A percentile compares a stretch with the other conserved stretches of the same genome.
These are phyloP conservation scores for Otolemur garnettii DNA, from an alignment of 2,113 vertebrate genomes.

Conservation along the genomic window DNA sequence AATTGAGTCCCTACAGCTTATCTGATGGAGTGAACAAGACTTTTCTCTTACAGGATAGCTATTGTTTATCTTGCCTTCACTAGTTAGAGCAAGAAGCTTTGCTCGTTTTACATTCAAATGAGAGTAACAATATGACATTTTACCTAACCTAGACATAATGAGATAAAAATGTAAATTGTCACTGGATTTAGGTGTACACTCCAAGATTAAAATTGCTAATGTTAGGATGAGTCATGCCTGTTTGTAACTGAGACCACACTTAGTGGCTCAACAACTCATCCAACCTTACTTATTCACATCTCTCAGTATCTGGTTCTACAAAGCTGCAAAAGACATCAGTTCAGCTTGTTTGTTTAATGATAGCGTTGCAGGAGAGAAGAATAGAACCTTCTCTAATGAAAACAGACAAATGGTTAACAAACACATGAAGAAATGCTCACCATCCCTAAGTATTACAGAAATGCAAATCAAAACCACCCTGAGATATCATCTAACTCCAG, in stretches of 20 bases:
- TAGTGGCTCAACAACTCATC: background rate
- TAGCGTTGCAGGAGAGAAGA: background rate
- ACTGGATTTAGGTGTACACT: background rate
- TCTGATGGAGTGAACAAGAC: constrained; percentile 74
- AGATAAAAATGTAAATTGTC: background rate
- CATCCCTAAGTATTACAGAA: too few relatives aligned
- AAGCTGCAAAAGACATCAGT: background rate
- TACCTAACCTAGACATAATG: constrained; percentile 10
- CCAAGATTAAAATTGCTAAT: constrained; percentile 6
- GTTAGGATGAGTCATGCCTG: background rate
- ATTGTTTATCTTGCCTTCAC: constrained; percentile 65
- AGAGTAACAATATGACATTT: constrained; percentile 1
- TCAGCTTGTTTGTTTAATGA: background rate
- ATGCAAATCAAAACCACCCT: too few relatives aligned
- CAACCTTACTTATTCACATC: background rate
- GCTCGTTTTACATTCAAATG: constrained; percentile 38
- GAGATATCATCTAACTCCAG: too few relatives aligned
- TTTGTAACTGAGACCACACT: background rate
- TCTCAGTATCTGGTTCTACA: background rate
- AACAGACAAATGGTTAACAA: too few relatives aligned
- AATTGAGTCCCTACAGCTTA: constrained; percentile 76
- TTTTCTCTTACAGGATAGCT: constrained; percentile 73
- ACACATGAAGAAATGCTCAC: too few relatives aligned
- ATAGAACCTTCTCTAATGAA: too few relatives aligned
- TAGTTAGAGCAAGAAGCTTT: constrained; percentile 53